Evolutionary conservation across 2,113 vertebrate species (phyloP), one percentile per base, ranked within the genome.

Genomic region (Boleophthalmus pectinirostris): DNA sequence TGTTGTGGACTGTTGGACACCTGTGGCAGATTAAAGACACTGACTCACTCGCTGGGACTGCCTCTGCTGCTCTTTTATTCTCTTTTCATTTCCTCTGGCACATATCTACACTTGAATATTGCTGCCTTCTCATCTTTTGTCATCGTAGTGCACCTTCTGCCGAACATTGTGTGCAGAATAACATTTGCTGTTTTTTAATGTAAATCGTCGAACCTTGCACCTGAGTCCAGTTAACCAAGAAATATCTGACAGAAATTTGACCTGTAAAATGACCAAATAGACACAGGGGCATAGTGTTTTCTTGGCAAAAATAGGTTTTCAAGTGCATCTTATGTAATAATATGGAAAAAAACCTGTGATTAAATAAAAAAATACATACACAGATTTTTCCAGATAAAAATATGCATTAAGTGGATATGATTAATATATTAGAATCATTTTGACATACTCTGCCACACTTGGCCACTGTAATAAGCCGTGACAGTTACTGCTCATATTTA

Each of bases 11-110:
- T 69, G 86, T 87, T 82, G 89, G 70, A 82, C 84, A 84, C 84
- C 87, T 86, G 87, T 69, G 69, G 64, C 66, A 85, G 85, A 89
- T 90, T 66, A 90, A 89, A 89, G 77, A 70, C 53, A 21, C 49
- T 68, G 53, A 78, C 72, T 87, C 77, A 83, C 70, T 82, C 78
- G 75, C 15, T 77, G 79, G 58, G 60, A 61, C 63, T 46, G 29
- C 46, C 66, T 67, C 64, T 66, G 71, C 72, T 65, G 51, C 77
- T 69, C 78, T 70, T 81, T 81, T 80, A 54, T 81, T 80, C 72
- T 24, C 24, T 56, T 81, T 84, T 82, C 69, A 83, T 82, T 84
- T 78, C 73, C 49, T 70, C 43, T 69, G 57, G 16, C 0, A 33
- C 24, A 11, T 49, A 57, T 73, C 63, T 57, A 45, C 45, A 75